Evolutionary conservation across 2,797 vertebrate genomes (phyloP).

Genomic region (Chanos chanos): DNA sequence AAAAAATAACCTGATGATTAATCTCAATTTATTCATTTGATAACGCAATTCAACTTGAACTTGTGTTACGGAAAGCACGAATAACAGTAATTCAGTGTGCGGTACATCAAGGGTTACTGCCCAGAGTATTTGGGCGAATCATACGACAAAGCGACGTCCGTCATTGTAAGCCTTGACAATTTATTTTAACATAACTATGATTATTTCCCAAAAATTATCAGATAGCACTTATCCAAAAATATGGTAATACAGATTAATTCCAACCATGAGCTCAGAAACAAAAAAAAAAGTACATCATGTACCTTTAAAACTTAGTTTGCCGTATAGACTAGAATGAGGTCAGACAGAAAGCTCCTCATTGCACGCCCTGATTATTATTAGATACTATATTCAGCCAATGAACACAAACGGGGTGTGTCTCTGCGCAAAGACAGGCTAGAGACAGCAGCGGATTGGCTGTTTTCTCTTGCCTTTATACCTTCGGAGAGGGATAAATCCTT

Average conservation of each 20-base stretch:
- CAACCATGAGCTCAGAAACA: conserved; percentile 50
- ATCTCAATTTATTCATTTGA: no score
- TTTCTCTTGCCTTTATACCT: conserved; percentile 50
- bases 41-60: no score
- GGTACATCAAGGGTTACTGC: no score
- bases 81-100: no score
- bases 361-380: conserved; percentile 95
- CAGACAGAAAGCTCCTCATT: conserved; percentile 95
- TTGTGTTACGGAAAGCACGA: no score
- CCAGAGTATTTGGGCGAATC: no score
- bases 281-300: conserved; percentile 56
- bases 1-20: background rate
- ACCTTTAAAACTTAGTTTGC: conserved; percentile 79
- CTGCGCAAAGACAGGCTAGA: conserved; percentile 77
- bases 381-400: conserved; percentile 85
- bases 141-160: no score
- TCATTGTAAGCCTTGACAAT: no score
- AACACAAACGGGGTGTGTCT: conserved; percentile 69
- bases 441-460: conserved; percentile 84
- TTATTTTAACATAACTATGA: conserved; percentile 5
- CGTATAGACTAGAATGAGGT: conserved; percentile 97
- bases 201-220: conserved; percentile 10
- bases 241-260: conserved; percentile 39
- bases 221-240: conserved; percentile 15
- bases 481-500: conserved; percentile 82